A percentile compares a stretch with the other conserved stretches of the same genome.
Conservation (phyloP, 2,888 invertebrate genomes). For the Peribatodes rhomboidaria region DNA sequence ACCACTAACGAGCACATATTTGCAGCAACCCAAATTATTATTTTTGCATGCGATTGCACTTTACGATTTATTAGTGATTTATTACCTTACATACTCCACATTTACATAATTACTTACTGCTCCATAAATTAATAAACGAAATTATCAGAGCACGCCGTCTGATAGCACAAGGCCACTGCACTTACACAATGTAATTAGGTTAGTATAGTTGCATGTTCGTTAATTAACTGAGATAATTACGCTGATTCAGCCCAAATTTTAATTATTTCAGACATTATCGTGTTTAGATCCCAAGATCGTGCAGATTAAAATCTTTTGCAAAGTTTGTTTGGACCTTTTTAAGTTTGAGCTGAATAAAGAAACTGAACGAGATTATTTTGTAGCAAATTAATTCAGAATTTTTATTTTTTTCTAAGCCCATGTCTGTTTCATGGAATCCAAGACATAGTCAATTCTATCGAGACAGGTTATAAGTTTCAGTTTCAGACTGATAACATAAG, state of each 20-base stretch:
- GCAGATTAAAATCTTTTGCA: neutral
- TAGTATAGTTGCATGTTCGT: conserved; percentile 27
- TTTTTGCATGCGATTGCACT: neutral
- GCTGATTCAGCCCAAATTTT: conserved; percentile 10
- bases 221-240: conserved; percentile 29
- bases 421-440: too few relatives aligned
- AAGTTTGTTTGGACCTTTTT: neutral
- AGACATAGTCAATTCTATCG: too few relatives aligned
- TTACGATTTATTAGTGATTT: neutral
- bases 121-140: conserved; percentile 33
- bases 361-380: too few relatives aligned
- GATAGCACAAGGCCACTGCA: conserved; percentile 58
- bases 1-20: too few relatives aligned
- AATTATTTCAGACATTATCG: conserved; percentile 3
- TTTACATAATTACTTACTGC: conserved; percentile 23
- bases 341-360: neutral
- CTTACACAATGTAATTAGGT: conserved; percentile 45
- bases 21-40: too few relatives aligned
- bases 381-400: too few relatives aligned
- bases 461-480: too few relatives aligned
- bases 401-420: too few relatives aligned
- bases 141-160: conserved; percentile 63
- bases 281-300: neutral
- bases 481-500: too few relatives aligned
- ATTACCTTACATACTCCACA: conserved; percentile 8